Percentiles rank a stretch among this genome's conserved stretches.
These are phyloP conservation scores for Homalodisca vitripennis DNA, from an alignment of 1,140 invertebrate genomes.

Conservation along the genomic window DNA sequence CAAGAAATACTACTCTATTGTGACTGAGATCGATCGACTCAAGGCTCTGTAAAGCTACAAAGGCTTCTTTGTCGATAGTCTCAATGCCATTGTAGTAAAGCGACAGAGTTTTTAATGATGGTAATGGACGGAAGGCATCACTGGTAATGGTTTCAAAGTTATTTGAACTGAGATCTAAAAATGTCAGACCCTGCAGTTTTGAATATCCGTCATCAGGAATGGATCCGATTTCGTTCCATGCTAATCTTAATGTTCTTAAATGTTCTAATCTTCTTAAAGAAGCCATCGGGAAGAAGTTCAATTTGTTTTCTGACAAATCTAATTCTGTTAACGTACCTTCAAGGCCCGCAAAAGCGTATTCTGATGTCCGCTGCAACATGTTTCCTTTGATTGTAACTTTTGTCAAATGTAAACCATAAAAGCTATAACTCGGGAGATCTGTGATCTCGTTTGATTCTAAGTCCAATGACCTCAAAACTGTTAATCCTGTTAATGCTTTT, in stretches of 20 bases:
- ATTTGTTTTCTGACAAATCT: constrained; percentile 82
- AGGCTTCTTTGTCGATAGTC: constrained; percentile 72
- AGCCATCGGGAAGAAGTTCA: constrained; percentile 76
- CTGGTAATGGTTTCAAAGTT: constrained; percentile 71
- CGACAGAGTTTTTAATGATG: constrained; percentile 73
- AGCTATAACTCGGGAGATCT: constrained; percentile 80
- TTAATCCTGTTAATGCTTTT: constrained; percentile 70
- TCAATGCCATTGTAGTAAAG: constrained; percentile 83
- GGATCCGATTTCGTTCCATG: constrained; percentile 77
- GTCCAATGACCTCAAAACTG: constrained; percentile 71
- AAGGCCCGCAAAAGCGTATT: constrained; percentile 81
- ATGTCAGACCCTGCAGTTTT: constrained; percentile 65
- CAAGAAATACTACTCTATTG: constrained; percentile 77
- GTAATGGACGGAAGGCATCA: constrained; percentile 76
- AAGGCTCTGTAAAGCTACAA: constrained; percentile 67
- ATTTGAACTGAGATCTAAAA: constrained; percentile 85
- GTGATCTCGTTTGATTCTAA: constrained; percentile 84
- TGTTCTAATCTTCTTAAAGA: constrained; percentile 72
- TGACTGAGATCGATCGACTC: constrained; percentile 85
- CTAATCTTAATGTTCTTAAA: constrained; percentile 68
- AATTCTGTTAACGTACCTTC: constrained; percentile 78
- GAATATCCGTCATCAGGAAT: constrained; percentile 71
- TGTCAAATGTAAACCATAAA: constrained; percentile 77
- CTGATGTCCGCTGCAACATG: constrained; percentile 71
- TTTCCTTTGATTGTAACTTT: constrained; percentile 86